Conservation (phyloP, 1,140 invertebrate species). For the Trichogramma pretiosum region DNA sequence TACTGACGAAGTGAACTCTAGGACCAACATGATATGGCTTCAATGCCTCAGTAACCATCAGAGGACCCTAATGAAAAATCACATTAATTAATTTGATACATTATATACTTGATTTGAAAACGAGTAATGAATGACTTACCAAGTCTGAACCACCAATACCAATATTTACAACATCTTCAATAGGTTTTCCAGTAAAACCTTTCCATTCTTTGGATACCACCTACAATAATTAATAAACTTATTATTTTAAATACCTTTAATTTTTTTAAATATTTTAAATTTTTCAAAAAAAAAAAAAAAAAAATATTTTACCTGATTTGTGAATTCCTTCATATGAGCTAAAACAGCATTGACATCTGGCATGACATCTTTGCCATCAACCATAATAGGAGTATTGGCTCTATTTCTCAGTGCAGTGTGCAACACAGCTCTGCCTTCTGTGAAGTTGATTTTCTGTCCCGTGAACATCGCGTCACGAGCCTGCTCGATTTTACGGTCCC, state of each 20-base stretch:
- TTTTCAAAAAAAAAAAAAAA: conserved; percentile 1
- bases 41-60: conserved; percentile 98
- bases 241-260: conserved; percentile 2
- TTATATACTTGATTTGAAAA: not conserved
- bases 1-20: conserved; percentile 94
- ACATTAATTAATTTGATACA: conserved; percentile 5
- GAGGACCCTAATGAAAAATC: conserved; percentile 62
- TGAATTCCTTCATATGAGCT: conserved; percentile 91
- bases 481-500: conserved; percentile 70
- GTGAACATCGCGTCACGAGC: conserved; percentile 88
- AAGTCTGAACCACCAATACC: conserved; percentile 99
- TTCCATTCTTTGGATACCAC: conserved; percentile 67
- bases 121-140: conserved; percentile 40
- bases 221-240: conserved; percentile 31
- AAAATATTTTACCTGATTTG: conserved; percentile 53
- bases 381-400: conserved; percentile 64
- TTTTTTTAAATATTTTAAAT: conserved; percentile 5
- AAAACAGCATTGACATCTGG: conserved; percentile 87
- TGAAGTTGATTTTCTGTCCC: conserved; percentile 96
- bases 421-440: conserved; percentile 90
- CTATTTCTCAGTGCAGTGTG: conserved; percentile 91
- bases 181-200: conserved; percentile 88
- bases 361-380: conserved; percentile 90
- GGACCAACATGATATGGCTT: conserved; percentile 84
- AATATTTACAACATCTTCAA: conserved; percentile 98